These are phyloP conservation scores for Drosophila putrida DNA, from an alignment of 2,888 invertebrate species.

Conservation along the genomic window DNA sequence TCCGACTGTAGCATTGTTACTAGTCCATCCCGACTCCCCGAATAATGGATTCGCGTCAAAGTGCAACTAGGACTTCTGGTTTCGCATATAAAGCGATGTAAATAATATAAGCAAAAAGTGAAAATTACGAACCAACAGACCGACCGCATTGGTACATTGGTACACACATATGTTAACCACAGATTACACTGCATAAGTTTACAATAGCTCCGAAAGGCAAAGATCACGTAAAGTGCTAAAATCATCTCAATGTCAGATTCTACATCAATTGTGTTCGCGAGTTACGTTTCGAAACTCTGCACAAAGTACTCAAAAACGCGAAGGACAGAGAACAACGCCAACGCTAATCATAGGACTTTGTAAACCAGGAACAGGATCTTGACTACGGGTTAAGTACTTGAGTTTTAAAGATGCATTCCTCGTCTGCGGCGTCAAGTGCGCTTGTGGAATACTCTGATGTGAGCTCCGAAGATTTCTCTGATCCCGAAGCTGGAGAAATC, in stretches of 20 bases:
- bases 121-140: constrained; percentile 48
- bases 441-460: constrained; percentile 94
- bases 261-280: constrained; percentile 36
- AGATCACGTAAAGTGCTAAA: constrained; percentile 25
- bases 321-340: constrained; percentile 17
- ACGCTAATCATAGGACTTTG: constrained; percentile 8
- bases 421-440: constrained; percentile 65
- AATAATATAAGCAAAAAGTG: constrained; percentile 66
- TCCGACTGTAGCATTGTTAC: constrained; percentile 3
- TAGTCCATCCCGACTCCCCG: constrained; percentile 6
- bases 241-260: constrained; percentile 45
- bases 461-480: constrained; percentile 95
- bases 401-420: constrained; percentile 67
- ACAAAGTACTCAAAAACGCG: constrained; percentile 20
- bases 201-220: constrained; percentile 33
- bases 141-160: constrained; percentile 33
- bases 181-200: constrained; percentile 20
- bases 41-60: constrained; percentile 35
- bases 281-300: constrained; percentile 44
- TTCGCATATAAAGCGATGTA: constrained; percentile 60
- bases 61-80: constrained; percentile 27
- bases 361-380: constrained; percentile 11
- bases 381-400: background rate
- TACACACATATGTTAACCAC: constrained; percentile 43
- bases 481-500: constrained; percentile 95